Evolutionary conservation across 2,113 vertebrate species (phyloP), one percentile per base, ranked within the genome.

Genomic region (Cyanistes caeruleus): DNA sequence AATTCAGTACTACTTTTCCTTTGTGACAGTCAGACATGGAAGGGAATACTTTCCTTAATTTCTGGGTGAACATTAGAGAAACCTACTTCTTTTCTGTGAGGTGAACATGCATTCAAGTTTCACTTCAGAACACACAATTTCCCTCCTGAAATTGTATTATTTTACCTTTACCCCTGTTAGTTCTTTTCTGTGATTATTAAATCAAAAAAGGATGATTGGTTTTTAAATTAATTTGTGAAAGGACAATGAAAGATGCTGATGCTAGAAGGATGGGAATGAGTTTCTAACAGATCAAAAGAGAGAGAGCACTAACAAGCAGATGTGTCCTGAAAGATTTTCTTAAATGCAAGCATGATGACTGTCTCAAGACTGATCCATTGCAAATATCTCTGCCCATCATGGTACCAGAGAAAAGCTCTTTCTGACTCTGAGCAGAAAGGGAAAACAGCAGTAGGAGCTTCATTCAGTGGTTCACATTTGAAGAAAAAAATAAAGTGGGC

Each of bases 161-260:
- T 88, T 87, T 68, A 90, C 6, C 48, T 78, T 81, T 64, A 63
- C 27, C 15, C 55, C 83, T 82, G 48, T 10, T 74, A 2, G 14
- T 59, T 37, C 69, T 65, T 67, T 44, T 10, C 37, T 35, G 39
- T 41, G 24, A 81, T 92, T 64, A 92, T 78, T 87, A 83, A 76
- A 94, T 89, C n/a, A 94, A 89, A 85, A 46, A 87, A 49, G 6
- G 53, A 62, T 37, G 12, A 93, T 22, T 64, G 23, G 5, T 39
- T 94, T 95, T 82, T 87, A 82, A 95, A 76, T 62, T 48, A 70
- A 94, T 93, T 91, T 91, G 65, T 64, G 43, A 93, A 85, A 79
- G 51, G 59, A 76, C 37, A 89, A 30, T 43, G 67, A 64, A 93
- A 91, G 58, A 94, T 46, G n/a, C 10, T 91, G 77, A 81, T 89